Base-by-base conservation (phyloP, 2,888 invertebrate genomes). In the Byasa hedistus region DNA sequence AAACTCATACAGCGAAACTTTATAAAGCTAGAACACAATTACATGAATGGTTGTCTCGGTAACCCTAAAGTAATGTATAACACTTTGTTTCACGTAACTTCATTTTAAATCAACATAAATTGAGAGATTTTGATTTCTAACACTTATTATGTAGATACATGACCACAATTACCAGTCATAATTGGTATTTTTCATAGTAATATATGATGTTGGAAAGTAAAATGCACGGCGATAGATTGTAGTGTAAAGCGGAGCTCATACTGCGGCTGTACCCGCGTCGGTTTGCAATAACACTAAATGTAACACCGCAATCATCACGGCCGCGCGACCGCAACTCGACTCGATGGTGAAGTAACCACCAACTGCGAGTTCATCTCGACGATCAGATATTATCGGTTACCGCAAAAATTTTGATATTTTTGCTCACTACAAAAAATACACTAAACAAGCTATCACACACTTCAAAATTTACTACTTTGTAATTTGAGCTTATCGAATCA, bases 211-310 rank as follows among this genome's bases (percentile, higher is more conserved):
- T 27, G 68, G 70, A 66, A 70, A 74, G 71, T 76, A 76, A 73
- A 79, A 79, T 84, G 80, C 75, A 76, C 74, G 73, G 75, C 79
- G 77, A 80, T 80, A 78, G 72, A 75, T 79, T 85, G 86, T 77
- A 84, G 77, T 72, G 75, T 79, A 71, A 75, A 78, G 77, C 75
- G 73, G 73, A 73, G 79, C 76, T 77, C 80, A 86, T 81, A 85
- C 89, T 85, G 86, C 80, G 77, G 80, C 84, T 19, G 27, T 23
- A 17, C 19, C 57, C 19, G 3, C n/a, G 10, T 36, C 32, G 22
- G 36, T 84, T 52, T 76, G 80, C 83, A 86, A 85, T 87, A 86
- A 86, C 81, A 76, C 79, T 79, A 85, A 87, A 88, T 87, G 82
- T 82, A 86, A 86, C 83, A 84, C 78, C 78, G 75, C 79, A 79